phyloP scores from a whole-genome alignment of 2,888 invertebrate species.

The Polymixis lichenea region DNA sequence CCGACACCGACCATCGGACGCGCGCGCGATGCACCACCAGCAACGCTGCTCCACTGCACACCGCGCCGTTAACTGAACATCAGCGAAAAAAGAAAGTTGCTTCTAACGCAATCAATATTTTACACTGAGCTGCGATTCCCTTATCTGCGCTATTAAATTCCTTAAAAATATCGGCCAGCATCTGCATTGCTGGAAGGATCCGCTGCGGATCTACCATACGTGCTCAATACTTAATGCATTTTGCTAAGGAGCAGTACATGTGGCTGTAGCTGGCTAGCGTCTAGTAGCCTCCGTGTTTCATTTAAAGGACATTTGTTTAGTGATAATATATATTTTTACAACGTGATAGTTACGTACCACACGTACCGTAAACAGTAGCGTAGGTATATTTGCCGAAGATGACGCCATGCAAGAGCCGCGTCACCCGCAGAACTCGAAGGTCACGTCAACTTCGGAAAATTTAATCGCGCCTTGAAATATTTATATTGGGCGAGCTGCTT shows the following conservation, averaged over 20 bases:
- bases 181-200: neutral
- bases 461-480: slow-evolving; percentile 71
- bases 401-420: slow-evolving; percentile 76
- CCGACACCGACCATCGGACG: slow-evolving; percentile 15
- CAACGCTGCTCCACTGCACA: slow-evolving; percentile 51
- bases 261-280: too few species aligned
- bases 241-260: neutral
- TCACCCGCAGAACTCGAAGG: slow-evolving; percentile 81
- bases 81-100: slow-evolving; percentile 62
- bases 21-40: slow-evolving; percentile 32
- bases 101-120: slow-evolving; percentile 38
- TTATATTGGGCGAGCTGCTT: slow-evolving; percentile 28
- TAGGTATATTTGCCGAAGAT: slow-evolving; percentile 73
- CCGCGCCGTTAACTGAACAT: slow-evolving; percentile 51
- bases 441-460: slow-evolving; percentile 80
- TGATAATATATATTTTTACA: slow-evolving; percentile 46
- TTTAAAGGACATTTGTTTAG: slow-evolving; percentile 16
- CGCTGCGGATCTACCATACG: too few species aligned
- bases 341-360: slow-evolving; percentile 43
- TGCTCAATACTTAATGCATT: neutral
- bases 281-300: slow-evolving; percentile 11
- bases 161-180: neutral
- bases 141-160: neutral
- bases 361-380: slow-evolving; percentile 69
- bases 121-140: slow-evolving; percentile 6